Evolutionary conservation across 2,888 invertebrate species (phyloP).

Genomic region (Odontocolon sp.): DNA sequence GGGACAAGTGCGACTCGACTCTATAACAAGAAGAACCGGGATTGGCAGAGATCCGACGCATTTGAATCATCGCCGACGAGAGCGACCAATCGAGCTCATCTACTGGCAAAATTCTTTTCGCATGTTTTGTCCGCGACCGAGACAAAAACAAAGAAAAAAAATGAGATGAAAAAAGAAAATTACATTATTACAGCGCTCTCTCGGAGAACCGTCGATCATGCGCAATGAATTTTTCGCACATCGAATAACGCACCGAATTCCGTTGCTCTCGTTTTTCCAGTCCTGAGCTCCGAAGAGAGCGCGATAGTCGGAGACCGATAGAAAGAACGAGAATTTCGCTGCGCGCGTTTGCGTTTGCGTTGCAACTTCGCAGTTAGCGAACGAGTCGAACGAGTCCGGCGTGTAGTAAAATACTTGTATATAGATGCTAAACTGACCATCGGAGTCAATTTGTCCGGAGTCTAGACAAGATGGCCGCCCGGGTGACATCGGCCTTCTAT

Average conservation of each 20-base stretch:
- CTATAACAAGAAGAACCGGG: constrained; percentile 3
- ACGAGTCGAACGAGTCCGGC: not conserved
- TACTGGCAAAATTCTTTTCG: no score
- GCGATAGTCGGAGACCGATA: constrained; percentile 17
- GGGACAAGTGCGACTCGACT: no score
- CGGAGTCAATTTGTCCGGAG: constrained; percentile 62
- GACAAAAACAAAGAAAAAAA: not conserved
- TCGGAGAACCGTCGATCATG: constrained; percentile 44
- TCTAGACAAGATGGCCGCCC: constrained; percentile 79
- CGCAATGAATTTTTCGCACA: constrained; percentile 27
- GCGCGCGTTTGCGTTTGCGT: no score
- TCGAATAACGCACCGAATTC: constrained; percentile 18
- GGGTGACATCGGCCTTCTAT: constrained; percentile 73
- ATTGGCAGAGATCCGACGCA: constrained; percentile 32
- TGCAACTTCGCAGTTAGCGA: not conserved
- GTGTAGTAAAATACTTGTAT: not conserved
- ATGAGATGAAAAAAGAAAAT: not conserved
- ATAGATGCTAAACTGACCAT: constrained; percentile 29
- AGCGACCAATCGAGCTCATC: constrained; percentile 12
- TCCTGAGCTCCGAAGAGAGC: not conserved
- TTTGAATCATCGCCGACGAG: not conserved
- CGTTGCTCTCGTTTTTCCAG: no score
- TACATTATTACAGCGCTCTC: not conserved
- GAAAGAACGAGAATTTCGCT: no score
- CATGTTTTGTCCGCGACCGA: no score